These are phyloP conservation scores for Sphaerophoria taeniata DNA, from an alignment of 2,888 invertebrate species.

Conservation along the genomic window DNA sequence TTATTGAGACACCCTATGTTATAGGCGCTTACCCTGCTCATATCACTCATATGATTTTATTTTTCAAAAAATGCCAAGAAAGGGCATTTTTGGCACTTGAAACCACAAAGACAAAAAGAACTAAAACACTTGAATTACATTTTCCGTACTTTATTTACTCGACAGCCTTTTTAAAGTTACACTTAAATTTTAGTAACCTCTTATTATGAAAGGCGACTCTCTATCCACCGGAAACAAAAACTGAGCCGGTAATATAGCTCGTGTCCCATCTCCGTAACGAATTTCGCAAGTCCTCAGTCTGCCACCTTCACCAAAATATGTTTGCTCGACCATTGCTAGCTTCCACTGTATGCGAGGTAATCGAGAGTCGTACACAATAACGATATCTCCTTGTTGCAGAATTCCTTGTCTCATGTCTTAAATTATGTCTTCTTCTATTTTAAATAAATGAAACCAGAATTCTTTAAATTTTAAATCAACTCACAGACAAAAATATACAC, in stretches of 20 bases:
- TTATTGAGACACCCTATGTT: no score
- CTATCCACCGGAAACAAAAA: background rate
- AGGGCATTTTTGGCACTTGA: no score
- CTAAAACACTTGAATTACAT: no score
- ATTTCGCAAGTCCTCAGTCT: background rate
- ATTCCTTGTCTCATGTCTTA: background rate
- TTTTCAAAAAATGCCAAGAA: no score
- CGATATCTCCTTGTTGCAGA: background rate
- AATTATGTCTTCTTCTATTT: background rate
- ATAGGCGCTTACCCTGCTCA: no score
- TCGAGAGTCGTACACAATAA: background rate
- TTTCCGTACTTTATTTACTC: no score
- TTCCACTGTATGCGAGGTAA: constrained; percentile 16
- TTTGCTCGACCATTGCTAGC: constrained; percentile 4
- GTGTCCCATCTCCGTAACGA: background rate
- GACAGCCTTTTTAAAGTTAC: no score
- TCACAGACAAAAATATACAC: no score
- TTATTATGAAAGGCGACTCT: background rate
- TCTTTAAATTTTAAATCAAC: no score
- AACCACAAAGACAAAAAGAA: no score
- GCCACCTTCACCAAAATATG: constrained; percentile 3
- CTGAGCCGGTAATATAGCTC: background rate
- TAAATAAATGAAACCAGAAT: no score
- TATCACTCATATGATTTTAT: no score
- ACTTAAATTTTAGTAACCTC: background rate